phyloP scores from a whole-genome alignment of 1,140 invertebrate genomes.

The Drosophila obscura region DNA sequence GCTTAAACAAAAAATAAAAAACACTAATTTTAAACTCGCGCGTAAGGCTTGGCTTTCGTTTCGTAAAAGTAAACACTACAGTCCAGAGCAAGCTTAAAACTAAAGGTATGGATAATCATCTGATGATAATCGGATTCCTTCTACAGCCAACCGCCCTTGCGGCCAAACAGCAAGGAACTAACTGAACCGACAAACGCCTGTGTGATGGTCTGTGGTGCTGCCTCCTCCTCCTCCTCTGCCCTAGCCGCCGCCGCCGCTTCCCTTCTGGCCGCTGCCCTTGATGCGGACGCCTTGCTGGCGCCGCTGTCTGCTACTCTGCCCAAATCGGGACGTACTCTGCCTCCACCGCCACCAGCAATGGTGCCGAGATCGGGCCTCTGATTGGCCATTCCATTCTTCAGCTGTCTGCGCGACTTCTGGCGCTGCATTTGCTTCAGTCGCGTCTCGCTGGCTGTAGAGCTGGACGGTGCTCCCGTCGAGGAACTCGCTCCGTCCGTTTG shows the following conservation, averaged over 20 bases:
- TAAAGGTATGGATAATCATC: slow-evolving; percentile 24
- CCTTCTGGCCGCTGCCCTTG: slow-evolving; percentile 5
- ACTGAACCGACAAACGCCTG: slow-evolving; percentile 88
- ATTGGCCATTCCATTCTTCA: slow-evolving; percentile 83
- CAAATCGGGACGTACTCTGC: slow-evolving; percentile 85
- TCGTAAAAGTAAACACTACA: slow-evolving; percentile 29
- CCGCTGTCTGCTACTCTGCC: slow-evolving; percentile 85
- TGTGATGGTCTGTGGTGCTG: slow-evolving; percentile 85
- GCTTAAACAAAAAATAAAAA: slow-evolving; percentile 42
- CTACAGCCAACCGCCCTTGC: slow-evolving; percentile 92
- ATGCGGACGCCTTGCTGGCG: slow-evolving; percentile 13
- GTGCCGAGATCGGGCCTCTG: slow-evolving; percentile 84
- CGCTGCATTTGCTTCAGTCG: slow-evolving; percentile 79
- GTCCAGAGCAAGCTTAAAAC: slow-evolving; percentile 33
- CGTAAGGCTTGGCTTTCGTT: slow-evolving; percentile 20
- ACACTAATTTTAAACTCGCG: slow-evolving; percentile 6
- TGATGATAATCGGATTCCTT: slow-evolving; percentile 8
- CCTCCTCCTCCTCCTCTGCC: slow-evolving; percentile 28
- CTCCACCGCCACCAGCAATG: slow-evolving; percentile 79
- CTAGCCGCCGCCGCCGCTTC: slow-evolving; percentile 10
- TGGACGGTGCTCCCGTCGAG: slow-evolving; percentile 28
- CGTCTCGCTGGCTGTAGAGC: slow-evolving; percentile 84
- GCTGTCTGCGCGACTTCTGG: slow-evolving; percentile 73
- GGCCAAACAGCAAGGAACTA: slow-evolving; percentile 91
- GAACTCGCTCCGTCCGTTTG: slow-evolving; percentile 23